phyloP scores from a whole-genome alignment of 2,113 vertebrate species.

The Aleadryas rufinucha region DNA sequence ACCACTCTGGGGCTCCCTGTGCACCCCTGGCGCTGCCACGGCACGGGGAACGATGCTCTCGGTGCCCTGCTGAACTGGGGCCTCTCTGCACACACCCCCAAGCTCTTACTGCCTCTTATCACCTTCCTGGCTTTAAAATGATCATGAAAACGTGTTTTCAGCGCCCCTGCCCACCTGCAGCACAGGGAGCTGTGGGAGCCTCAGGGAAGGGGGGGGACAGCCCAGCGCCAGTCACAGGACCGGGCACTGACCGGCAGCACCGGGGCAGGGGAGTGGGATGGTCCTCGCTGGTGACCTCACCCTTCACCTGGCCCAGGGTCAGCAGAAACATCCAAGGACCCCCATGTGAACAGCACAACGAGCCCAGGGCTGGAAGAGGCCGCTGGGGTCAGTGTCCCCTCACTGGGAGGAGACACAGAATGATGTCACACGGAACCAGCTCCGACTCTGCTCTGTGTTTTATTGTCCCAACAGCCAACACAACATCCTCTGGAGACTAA shows the following conservation, averaged over 20 bases:
- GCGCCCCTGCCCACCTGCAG: neutral
- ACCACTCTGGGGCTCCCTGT: no score
- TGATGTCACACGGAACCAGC: neutral
- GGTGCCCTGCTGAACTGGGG: neutral
- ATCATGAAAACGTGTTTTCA: fast-evolving
- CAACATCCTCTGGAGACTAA: neutral
- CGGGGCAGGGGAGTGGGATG: fast-evolving
- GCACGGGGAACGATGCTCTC: neutral
- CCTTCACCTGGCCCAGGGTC: neutral
- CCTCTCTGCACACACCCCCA: neutral
- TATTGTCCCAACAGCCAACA: neutral
- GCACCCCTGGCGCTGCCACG: fast-evolving
- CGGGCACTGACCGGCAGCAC: fast-evolving
- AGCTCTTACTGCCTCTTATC: neutral
- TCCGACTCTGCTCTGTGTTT: fast-evolving
- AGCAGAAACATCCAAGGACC: neutral
- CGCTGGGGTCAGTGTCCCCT: neutral
- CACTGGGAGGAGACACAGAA: neutral
- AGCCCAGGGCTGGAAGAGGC: neutral
- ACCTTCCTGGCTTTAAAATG: neutral
- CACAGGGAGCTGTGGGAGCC: neutral
- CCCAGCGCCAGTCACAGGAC: fast-evolving
- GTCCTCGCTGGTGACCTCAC: fast-evolving
- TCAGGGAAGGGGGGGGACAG: neutral
- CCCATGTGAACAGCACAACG: fast-evolving